Base-by-base conservation (phyloP, 2,113 vertebrate species). In the Siniperca chuatsi region DNA sequence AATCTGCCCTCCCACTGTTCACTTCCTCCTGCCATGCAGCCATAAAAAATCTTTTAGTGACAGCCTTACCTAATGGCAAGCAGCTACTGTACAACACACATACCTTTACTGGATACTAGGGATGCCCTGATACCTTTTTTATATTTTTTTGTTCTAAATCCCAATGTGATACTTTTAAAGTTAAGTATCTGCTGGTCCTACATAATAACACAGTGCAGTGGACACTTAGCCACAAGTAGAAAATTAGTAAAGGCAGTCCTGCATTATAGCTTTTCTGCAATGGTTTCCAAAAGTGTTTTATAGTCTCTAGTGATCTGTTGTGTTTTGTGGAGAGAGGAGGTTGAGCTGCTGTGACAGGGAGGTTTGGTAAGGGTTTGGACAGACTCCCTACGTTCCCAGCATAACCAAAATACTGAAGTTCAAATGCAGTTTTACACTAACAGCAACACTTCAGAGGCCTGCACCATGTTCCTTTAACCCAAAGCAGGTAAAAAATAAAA, bases 1-100 rank as follows among this genome's bases (percentile, higher is more conserved):
- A 80, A 75, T 87, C 87, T 92, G 84, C 94, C 91, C 94, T 94
- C 92, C 93, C 90, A 90, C 90, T 90, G 86, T 86, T 92, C 88
- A 87, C 92, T 95, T 95, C 94, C 93, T 94, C 84, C 87, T 89
- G 89, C 77, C 67, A 81, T 85, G 86, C 83, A 86, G 81, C 68
- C 78, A 87, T 85, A 80, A 86, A 86, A 79, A 80, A 69, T 77
- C 67, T 65, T 72, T 85, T 69, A 46, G 82, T 79, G 76, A 42
- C 81, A 77, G 46, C 25, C 16, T 79, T 68, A 80, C 79, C 69
- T 82, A 84, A 82, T 66, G 76, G 35, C 71, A 64, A 69, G 71
- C 65, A 58, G 65, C 71, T 77, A 69, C 75, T 81, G 44, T 87
- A 62, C 60, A 52, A 67, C 37, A 75, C 21, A 55, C 66, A 69